Base-by-base conservation (phyloP, 2,888 invertebrate genomes). In the Rhingia rostrata region DNA sequence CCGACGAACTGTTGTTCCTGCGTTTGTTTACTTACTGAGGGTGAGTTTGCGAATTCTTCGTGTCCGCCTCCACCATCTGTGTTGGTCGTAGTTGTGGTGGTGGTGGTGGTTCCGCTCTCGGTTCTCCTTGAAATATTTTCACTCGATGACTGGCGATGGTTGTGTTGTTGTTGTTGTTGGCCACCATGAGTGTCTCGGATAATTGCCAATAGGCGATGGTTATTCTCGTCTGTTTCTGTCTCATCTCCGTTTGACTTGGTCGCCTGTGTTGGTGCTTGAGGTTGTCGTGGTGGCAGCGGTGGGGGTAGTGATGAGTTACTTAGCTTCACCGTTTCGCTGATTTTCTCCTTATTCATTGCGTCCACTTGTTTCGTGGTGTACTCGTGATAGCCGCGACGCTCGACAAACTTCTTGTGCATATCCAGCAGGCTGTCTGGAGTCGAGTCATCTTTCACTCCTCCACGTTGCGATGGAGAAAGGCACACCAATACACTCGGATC, bases 401-500 rank as follows among this genome's bases (percentile, higher is more conserved):
- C 94, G n/a, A 94, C 89, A 89, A 94, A 95, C 88, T 95, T 95
- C 86, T 92, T 93, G 88, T 96, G 95, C 87, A 95, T 93, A 88
- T 96, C 95, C 4, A 95, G 91, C 54, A 95, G 92, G 86, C 93
- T 93, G 87, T 94, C 94, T 1, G 94, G 93, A 86, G 93, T 93
- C 47, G 58, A 77, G 86, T 78, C 77, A 80, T 86, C 56, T 22
- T 67, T 81, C 83, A 92, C 91, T 87, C 93, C 92, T 35, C 89
- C 89, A 56, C 92, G 92, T 89, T 96, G 96, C 4, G 95, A 94
- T 0, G 96, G 96, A 0, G 96, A 96, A 9, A 96, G 92, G 88
- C 95, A 95, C 6, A 95, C 92, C 72, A 95, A 91, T 0, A 94
- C 88, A 58, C 93, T 93, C 0, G 94, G 93, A 88, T 95, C 94